These are phyloP conservation scores for Philhelius pedissequus DNA, from an alignment of 2,888 invertebrate genomes.

Conservation along the genomic window DNA sequence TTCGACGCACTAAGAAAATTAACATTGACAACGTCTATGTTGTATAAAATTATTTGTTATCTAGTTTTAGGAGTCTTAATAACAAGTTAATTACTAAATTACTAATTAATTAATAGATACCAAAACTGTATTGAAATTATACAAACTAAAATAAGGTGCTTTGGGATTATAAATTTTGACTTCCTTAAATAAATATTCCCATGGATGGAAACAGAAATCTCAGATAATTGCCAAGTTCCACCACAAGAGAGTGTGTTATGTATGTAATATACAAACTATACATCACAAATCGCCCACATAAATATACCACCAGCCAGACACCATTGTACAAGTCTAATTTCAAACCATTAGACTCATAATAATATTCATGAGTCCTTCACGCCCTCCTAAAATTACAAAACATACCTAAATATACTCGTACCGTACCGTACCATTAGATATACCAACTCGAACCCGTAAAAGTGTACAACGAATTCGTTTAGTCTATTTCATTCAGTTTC, in stretches of 20 bases:
- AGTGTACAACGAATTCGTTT: conserved; percentile 15
- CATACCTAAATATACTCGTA: not conserved
- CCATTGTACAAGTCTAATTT: conserved; percentile 58
- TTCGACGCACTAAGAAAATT: too few species aligned
- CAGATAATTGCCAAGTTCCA: not conserved
- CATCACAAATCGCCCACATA: conserved; percentile 5
- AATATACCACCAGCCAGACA: conserved; percentile 1
- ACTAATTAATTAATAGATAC: too few species aligned
- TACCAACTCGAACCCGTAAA: too few species aligned
- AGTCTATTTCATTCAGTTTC: conserved; percentile 52
- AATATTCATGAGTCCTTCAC: conserved; percentile 65
- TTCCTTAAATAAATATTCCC: not conserved
- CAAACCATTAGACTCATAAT: conserved; percentile 62
- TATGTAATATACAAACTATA: not conserved
- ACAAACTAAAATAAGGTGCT: not conserved
- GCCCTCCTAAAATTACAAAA: conserved; percentile 25
- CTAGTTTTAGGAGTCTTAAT: too few species aligned
- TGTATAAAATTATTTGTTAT: too few species aligned
- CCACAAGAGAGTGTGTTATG: not conserved
- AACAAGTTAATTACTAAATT: too few species aligned
- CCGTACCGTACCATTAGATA: too few species aligned
- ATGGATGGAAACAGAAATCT: not conserved
- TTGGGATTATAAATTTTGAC: not conserved
- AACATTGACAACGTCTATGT: too few species aligned
- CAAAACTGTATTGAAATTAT: too few species aligned